Conservation (phyloP, 2,113 vertebrate genomes). For the Passer domesticus region DNA sequence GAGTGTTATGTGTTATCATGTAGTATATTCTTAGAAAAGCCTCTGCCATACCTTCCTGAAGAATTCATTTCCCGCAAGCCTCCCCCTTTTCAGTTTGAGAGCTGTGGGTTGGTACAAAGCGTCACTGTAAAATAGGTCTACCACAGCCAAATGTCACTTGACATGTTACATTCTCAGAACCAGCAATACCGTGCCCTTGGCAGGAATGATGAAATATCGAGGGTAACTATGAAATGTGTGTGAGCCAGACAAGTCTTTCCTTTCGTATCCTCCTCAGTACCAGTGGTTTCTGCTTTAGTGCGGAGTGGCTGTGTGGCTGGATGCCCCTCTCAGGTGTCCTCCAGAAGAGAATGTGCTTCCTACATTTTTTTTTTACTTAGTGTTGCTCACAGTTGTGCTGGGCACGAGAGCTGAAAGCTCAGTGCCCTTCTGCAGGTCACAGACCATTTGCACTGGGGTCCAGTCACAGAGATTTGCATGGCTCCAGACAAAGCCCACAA, state of each 20-base stretch:
- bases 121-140: slow-evolving; percentile 6
- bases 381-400: rapidly evolving
- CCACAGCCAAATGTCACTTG: slow-evolving; percentile 52
- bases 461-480: rapidly evolving
- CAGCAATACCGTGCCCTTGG: not conserved
- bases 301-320: not conserved
- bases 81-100: slow-evolving; percentile 26
- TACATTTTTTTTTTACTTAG: not conserved
- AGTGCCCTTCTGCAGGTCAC: not conserved
- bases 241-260: not conserved
- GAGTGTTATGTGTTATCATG: not conserved
- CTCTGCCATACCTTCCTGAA: slow-evolving; percentile 26
- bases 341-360: not conserved
- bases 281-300: not conserved
- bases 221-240: not conserved
- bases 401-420: not conserved
- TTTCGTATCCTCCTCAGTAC: not conserved
- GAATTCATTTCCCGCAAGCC: slow-evolving; percentile 35
- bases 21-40: slow-evolving; percentile 49
- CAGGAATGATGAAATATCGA: not conserved
- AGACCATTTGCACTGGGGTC: not conserved
- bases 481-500: not conserved
- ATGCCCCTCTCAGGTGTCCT: not conserved
- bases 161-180: slow-evolving; percentile 33
- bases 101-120: not conserved